Percentiles rank a stretch among this genome's conserved stretches.
These are phyloP conservation scores for Bagarius yarrelli DNA, from an alignment of 2,113 vertebrate species.

Conservation along the genomic window DNA sequence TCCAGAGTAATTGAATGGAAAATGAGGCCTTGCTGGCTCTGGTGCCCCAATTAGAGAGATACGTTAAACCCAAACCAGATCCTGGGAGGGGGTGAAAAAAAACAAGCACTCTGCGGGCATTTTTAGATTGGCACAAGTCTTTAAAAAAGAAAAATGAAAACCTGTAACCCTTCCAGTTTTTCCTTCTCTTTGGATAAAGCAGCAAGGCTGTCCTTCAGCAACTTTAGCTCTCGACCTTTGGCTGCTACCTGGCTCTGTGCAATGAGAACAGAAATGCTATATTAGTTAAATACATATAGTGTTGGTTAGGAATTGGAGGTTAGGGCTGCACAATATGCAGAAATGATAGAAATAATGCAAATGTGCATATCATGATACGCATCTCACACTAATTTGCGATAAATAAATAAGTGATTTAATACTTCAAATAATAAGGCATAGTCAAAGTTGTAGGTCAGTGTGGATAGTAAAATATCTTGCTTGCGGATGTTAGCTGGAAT, in stretches of 20 bases:
- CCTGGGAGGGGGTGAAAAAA: conserved; percentile 22
- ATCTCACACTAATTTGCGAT: no score
- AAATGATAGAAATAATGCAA: no score
- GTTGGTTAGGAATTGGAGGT: no score
- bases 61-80: conserved; percentile 65
- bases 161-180: conserved; percentile 72
- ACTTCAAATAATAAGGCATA: no score
- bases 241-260: conserved; percentile 84
- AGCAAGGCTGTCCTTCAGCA: conserved; percentile 78
- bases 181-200: conserved; percentile 81
- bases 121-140: conserved; percentile 60
- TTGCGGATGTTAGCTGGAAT: no score
- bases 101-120: conserved; percentile 40
- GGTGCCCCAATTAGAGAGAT: conserved; percentile 71
- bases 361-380: no score
- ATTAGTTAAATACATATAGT: conserved; percentile 2
- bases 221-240: conserved; percentile 86
- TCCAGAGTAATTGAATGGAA: conserved; percentile 73
- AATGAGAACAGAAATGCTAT: conserved; percentile 45
- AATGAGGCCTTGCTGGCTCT: conserved; percentile 71
- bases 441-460: no score
- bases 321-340: background rate
- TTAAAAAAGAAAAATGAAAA: conserved; percentile 64
- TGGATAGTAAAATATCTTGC: no score
- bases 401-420: no score